A percentile compares a stretch with the other conserved stretches of the same genome.
phyloP scores from a whole-genome alignment of 2,113 vertebrate genomes.

The Austrofundulus limnaeus region DNA sequence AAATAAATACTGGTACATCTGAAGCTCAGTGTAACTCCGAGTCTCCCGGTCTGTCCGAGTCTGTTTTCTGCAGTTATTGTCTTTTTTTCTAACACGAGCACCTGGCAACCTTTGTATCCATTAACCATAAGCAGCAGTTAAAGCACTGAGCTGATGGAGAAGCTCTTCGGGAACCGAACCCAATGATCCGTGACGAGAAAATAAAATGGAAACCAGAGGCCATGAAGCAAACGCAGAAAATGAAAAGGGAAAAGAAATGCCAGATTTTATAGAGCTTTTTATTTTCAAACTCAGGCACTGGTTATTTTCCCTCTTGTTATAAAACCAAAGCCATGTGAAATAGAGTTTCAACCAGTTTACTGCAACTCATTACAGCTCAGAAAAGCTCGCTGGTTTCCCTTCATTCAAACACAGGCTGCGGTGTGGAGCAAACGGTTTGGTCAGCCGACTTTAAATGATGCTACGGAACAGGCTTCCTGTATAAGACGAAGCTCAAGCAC shows the following conservation, averaged over 20 bases:
- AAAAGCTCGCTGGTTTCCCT: conserved; percentile 9
- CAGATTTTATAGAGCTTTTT: conserved; percentile 22
- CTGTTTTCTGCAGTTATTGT: not conserved
- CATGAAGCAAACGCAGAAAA: conserved; percentile 10
- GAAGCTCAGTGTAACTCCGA: not conserved
- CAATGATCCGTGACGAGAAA: conserved; percentile 54
- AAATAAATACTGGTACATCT: not conserved
- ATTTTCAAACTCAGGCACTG: conserved; percentile 4
- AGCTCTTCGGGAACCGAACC: conserved; percentile 22
- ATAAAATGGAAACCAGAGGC: conserved; percentile 50
- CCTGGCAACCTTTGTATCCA: conserved; percentile 51
- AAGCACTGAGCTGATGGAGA: conserved; percentile 44
- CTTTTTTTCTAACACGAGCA: conserved; percentile 30
- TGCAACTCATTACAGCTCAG: conserved; percentile 2
- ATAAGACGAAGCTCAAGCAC: too few relatives aligned
- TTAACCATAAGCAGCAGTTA: conserved; percentile 28
- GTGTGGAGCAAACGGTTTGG: not conserved
- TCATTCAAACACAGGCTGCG: conserved; percentile 18
- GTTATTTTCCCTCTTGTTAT: conserved; percentile 18
- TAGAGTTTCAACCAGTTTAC: not conserved
- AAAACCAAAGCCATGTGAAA: conserved; percentile 32
- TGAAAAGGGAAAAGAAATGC: conserved; percentile 35
- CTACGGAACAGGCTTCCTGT: not conserved
- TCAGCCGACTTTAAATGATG: not conserved
- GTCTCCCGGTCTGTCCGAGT: conserved; percentile 1